These are phyloP conservation scores for Pygoscelis adeliae DNA, from an alignment of 2,113 vertebrate species.

Conservation along the genomic window DNA sequence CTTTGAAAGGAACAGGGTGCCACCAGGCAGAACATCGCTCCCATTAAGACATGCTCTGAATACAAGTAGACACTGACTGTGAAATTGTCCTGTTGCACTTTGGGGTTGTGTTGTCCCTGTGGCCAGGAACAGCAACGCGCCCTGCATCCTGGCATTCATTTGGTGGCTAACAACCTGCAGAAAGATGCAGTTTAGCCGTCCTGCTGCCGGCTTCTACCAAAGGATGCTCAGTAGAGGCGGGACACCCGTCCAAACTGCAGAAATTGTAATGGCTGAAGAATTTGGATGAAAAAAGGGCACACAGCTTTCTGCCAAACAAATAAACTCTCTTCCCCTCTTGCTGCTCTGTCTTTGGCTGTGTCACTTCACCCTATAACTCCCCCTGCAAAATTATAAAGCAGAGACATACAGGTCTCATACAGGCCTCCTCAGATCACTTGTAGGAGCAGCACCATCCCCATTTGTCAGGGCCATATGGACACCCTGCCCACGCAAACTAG, in stretches of 20 bases:
- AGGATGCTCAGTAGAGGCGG: not conserved
- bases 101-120: too few species aligned
- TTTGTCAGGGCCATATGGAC: constrained; percentile 3
- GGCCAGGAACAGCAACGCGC: fast-evolving
- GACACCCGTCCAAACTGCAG: not conserved
- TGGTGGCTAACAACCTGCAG: not conserved
- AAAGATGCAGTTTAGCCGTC: not conserved
- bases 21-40: not conserved
- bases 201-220: not conserved
- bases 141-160: not conserved
- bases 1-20: not conserved
- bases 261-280: not conserved
- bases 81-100: not conserved
- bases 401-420: not conserved
- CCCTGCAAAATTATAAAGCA: not conserved
- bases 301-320: not conserved
- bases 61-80: not conserved
- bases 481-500: not conserved
- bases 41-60: not conserved
- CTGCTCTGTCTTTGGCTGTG: not conserved
- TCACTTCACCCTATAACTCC: not conserved
- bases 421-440: not conserved
- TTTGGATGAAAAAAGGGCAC: not conserved
- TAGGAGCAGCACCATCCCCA: not conserved
- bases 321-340: not conserved